These are phyloP conservation scores for Chaetophractus vellerosus DNA, from an alignment of 2,797 vertebrate species.

Conservation along the genomic window DNA sequence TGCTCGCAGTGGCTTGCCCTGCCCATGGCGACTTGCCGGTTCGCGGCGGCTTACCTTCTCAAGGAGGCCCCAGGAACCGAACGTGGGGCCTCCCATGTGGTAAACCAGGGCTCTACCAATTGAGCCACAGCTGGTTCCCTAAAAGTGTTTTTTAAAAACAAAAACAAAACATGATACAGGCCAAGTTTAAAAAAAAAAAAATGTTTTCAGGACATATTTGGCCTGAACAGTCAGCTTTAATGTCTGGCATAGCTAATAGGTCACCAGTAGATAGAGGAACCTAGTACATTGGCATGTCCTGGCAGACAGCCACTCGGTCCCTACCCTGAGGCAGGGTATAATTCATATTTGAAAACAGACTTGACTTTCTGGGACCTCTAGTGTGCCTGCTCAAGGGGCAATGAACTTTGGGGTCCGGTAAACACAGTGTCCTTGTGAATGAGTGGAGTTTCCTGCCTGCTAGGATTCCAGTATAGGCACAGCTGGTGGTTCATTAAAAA, in stretches of 20 bases:
- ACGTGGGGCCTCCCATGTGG: too few species aligned
- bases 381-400: neutral
- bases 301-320: neutral
- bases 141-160: neutral
- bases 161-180: neutral
- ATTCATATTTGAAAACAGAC: neutral
- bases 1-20: too few species aligned
- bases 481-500: neutral
- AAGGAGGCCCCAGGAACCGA: too few species aligned
- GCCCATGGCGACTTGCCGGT: too few species aligned
- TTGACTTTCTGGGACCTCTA: neutral
- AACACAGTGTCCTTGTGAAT: neutral
- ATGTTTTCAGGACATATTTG: neutral
- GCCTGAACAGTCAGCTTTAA: neutral
- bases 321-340: neutral
- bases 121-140: too few species aligned
- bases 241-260: neutral
- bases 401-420: neutral
- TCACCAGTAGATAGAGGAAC: neutral
- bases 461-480: conserved; percentile 3
- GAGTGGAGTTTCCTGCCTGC: neutral
- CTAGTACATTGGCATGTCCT: neutral
- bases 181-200: neutral
- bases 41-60: too few species aligned
- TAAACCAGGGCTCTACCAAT: too few species aligned